Evolutionary conservation across 2,888 invertebrate species (phyloP), one percentile per base, ranked within the genome.

Genomic region (Microctonus brassicae): DNA sequence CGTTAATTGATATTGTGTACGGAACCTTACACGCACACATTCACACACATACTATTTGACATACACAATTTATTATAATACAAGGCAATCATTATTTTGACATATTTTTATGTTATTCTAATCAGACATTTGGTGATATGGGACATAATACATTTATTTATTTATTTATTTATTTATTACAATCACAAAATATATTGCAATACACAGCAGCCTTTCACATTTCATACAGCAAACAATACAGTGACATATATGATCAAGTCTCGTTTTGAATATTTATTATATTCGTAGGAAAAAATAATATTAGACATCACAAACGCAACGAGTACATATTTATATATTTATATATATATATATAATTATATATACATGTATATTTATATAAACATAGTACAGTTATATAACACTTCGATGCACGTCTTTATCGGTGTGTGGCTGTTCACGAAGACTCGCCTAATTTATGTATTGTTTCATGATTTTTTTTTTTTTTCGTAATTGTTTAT

Each of bases 1-100:
- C 87, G 87, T 87, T 87, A 83, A 87, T 87, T 87, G 87, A 86
- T 87, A 87, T 87, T 87, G 86, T 87, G 87, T 86, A 86, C 85
- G 85, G 85, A 83, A 78, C 80, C 83, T 79, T 79, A 80, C 79
- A 79, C 74, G 63, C 78, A 80, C 75, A 72, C 68, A 57, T 77
- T 57, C 39, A 58, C 65, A 61, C 70, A 72, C 39, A 52, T 64
- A 63, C 26, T 53, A 69, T n/a, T 55, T 71, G 52, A 61, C 69
- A 69, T 24, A 66, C 57, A 57, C 36, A 9, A 57, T 57, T 33
- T 55, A 26, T 26, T 42, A 62, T 55, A n/a, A 57, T 17, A n/a
- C n/a, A 58, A 29, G 1, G n/a, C 17, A 20, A 29, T 5, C 4
- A 29, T 33, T 17, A 29, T 13, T 17, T 6, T 13, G 20, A 58